Conservation (phyloP, 2,113 vertebrate species). For the Notarius lentiginosus region DNA sequence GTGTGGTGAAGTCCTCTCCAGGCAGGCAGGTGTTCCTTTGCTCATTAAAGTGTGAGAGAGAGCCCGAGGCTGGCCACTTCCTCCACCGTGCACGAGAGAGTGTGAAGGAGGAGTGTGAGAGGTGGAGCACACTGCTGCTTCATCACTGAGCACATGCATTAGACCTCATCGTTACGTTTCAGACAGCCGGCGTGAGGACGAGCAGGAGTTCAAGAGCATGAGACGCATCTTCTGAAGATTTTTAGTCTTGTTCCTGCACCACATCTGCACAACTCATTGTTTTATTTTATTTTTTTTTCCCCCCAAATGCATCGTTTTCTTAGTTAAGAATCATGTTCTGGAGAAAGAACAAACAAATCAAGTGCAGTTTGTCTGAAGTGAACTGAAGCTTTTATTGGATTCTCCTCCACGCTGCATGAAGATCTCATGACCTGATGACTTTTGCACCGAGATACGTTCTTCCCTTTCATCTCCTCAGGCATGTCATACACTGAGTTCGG, state of each 20-base stretch:
- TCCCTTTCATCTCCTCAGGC: conserved; percentile 66
- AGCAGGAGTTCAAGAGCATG: background rate
- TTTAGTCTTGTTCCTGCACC: background rate
- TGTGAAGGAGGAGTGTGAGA: conserved; percentile 23
- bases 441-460: conserved; percentile 32
- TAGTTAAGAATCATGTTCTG: background rate
- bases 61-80: conserved; percentile 50
- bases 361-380: background rate
- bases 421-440: conserved; percentile 47
- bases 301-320: background rate
- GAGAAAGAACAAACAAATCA: background rate
- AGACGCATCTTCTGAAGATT: background rate
- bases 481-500: conserved; percentile 98
- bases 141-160: conserved; percentile 8
- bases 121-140: conserved; percentile 5
- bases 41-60: conserved; percentile 83
- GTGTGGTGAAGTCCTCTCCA: conserved; percentile 82
- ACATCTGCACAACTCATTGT: background rate
- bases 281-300: background rate
- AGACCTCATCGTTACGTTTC: background rate
- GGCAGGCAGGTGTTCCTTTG: conserved; percentile 84
- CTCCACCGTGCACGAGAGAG: conserved; percentile 48
- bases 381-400: background rate
- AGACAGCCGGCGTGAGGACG: background rate
- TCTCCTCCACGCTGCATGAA: conserved; percentile 21